Evolutionary conservation across 1,140 invertebrate genomes (phyloP).

Genomic region (Neelides sp.): DNA sequence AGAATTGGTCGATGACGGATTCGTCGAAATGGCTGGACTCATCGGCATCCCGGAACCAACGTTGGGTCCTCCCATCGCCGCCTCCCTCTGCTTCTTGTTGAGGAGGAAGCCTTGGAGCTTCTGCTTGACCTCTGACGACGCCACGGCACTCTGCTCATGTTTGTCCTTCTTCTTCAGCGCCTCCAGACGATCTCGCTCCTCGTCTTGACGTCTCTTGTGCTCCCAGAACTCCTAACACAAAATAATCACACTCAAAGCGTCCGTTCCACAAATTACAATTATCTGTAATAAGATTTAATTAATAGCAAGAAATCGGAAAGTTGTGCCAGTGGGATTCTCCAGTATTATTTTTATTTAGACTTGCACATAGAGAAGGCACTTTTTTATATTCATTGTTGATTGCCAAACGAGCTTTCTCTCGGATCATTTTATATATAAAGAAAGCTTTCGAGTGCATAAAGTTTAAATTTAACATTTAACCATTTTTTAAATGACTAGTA

Average conservation of each 20-base stretch:
- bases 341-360: too few species aligned
- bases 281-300: neutral
- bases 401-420: too few species aligned
- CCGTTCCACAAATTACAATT: too few species aligned
- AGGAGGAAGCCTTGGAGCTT: conserved; percentile 81
- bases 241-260: too few species aligned
- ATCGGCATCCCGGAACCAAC: conserved; percentile 12
- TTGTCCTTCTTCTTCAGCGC: conserved; percentile 80
- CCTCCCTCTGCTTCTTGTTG: conserved; percentile 73
- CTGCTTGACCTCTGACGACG: conserved; percentile 90
- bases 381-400: too few species aligned
- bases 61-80: conserved; percentile 44
- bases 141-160: conserved; percentile 85
- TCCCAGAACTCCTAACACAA: conserved; percentile 61
- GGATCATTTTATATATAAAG: too few species aligned
- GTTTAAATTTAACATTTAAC: too few species aligned
- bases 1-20: conserved; percentile 5
- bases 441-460: too few species aligned
- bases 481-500: too few species aligned
- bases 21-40: conserved; percentile 13
- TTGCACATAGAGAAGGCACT: too few species aligned
- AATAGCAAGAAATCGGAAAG: neutral
- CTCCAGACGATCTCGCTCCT: conserved; percentile 59
- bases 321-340: too few species aligned
- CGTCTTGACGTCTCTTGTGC: conserved; percentile 53